Evolutionary conservation across 2,888 invertebrate species (phyloP).

Genomic region (Timandra comae): DNA sequence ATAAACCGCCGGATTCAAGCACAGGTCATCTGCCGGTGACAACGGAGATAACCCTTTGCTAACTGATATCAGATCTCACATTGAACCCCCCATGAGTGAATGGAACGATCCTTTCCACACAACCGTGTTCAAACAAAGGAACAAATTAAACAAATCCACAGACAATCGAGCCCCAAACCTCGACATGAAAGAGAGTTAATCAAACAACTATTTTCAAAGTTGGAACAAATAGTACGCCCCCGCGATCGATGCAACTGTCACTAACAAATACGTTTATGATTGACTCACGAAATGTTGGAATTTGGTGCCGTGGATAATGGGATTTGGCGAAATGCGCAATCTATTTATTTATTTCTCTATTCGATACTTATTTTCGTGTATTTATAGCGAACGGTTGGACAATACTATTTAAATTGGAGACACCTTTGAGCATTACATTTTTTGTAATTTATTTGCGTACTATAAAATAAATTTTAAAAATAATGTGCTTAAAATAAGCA

Average conservation of each 20-base stretch:
- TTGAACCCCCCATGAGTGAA: constrained; percentile 46
- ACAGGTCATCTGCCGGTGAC: constrained; percentile 60
- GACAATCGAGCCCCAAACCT: constrained; percentile 63
- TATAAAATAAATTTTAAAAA: too few relatives aligned
- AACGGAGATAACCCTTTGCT: constrained; percentile 51
- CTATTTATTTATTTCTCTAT: too few relatives aligned
- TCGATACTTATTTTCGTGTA: too few relatives aligned
- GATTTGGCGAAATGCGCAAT: constrained; percentile 61
- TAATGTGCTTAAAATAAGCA: too few relatives aligned
- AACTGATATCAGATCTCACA: constrained; percentile 50
- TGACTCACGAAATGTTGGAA: constrained; percentile 51
- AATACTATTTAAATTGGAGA: too few relatives aligned
- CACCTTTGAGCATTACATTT: too few relatives aligned
- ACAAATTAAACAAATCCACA: constrained; percentile 73
- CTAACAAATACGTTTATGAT: constrained; percentile 61
- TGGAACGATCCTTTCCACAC: constrained; percentile 70
- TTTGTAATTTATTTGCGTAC: too few relatives aligned
- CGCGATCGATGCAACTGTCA: constrained; percentile 55
- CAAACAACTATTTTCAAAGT: constrained; percentile 65
- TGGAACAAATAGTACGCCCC: constrained; percentile 54
- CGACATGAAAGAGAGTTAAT: constrained; percentile 74
- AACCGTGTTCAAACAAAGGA: constrained; percentile 70
- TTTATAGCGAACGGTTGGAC: too few relatives aligned
- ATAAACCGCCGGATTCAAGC: constrained; percentile 31
- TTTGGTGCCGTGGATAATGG: too few relatives aligned